Conservation (phyloP, 2,113 vertebrate genomes). For the Brachionichthys hirsutus region DNA sequence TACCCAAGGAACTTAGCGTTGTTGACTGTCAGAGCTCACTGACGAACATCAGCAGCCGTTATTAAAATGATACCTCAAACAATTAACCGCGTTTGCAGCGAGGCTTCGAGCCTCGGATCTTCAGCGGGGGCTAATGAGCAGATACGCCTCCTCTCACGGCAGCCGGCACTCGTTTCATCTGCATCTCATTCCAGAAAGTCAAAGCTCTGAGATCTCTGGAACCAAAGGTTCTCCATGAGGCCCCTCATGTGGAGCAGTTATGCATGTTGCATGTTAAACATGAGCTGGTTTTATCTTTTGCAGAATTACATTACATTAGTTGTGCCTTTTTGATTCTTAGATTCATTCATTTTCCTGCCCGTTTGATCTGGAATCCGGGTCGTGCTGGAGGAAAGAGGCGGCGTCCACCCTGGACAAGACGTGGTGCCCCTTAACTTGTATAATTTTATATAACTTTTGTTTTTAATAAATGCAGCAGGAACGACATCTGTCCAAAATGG, state of each 20-base stretch:
- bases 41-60: constrained; percentile 39
- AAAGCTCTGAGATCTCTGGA: constrained; percentile 21
- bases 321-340: no score
- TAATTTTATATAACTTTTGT: no score
- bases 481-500: no score
- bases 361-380: no score
- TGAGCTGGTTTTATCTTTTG: no score
- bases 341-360: no score
- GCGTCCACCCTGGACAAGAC: no score
- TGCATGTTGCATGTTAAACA: background rate
- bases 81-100: constrained; percentile 38
- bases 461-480: no score
- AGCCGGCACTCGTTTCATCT: constrained; percentile 24
- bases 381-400: no score
- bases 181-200: constrained; percentile 7
- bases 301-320: no score
- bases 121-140: constrained; percentile 30
- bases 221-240: constrained; percentile 30
- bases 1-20: constrained; percentile 45
- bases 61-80: constrained; percentile 35
- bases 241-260: constrained; percentile 71
- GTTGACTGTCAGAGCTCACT: constrained; percentile 59
- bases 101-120: constrained; percentile 12
- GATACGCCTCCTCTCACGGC: constrained; percentile 6
- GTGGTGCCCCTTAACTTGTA: no score